Percentiles rank a stretch among this genome's conserved stretches.
These are phyloP conservation scores for Acanthococcus lagerstroemiae DNA, from an alignment of 2,888 invertebrate species.

Conservation along the genomic window DNA sequence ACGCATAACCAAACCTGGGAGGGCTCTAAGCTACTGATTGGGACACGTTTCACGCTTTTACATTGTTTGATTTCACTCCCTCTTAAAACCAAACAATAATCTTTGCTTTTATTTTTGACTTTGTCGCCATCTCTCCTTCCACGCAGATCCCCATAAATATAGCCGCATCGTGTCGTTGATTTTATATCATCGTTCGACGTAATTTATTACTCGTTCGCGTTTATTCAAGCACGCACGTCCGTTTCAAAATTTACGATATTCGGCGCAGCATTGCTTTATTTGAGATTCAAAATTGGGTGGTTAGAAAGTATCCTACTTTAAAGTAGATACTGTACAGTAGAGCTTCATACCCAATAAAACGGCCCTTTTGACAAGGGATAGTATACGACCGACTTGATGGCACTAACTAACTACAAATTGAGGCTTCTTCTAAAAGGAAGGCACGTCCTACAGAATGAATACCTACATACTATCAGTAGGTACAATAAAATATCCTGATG, in stretches of 20 bases:
- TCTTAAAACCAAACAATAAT: slow-evolving; percentile 7
- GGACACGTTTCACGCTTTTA: slow-evolving; percentile 23
- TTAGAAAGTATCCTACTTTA: too few species aligned
- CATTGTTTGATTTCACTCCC: slow-evolving; percentile 12
- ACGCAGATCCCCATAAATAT: background rate
- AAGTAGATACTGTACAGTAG: too few species aligned
- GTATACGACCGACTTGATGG: too few species aligned
- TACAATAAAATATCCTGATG: too few species aligned
- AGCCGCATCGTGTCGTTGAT: background rate
- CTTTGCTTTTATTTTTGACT: background rate
- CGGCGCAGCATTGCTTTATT: too few species aligned
- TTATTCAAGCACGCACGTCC: background rate
- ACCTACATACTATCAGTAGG: too few species aligned
- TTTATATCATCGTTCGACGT: background rate
- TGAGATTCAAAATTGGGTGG: too few species aligned
- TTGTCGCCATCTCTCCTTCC: background rate
- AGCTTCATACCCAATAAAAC: too few species aligned
- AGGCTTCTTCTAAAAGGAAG: too few species aligned
- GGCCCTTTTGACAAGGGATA: too few species aligned
- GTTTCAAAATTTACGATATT: background rate
- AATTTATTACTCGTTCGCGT: background rate
- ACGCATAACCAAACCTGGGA: background rate
- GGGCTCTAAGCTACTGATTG: slow-evolving; percentile 22
- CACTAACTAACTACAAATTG: too few species aligned
- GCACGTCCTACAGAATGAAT: too few species aligned